Evolutionary conservation across 2,888 invertebrate genomes (phyloP), one percentile per base, ranked within the genome.

Genomic region (Meganola albula): DNA sequence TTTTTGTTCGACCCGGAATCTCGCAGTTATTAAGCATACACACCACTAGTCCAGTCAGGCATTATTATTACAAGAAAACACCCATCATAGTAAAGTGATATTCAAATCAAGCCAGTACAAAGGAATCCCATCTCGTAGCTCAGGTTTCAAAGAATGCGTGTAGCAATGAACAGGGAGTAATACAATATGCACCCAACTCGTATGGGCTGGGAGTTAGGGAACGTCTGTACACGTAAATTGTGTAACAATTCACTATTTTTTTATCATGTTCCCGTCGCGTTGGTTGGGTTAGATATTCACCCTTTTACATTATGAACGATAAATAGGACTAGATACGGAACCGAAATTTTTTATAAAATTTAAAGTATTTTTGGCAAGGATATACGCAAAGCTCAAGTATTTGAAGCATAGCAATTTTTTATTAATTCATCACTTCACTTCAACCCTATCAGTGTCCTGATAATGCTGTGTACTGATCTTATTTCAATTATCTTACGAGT

Each of bases 21-120:
- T n/a, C n/a, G n/a, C n/a, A n/a, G 16, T 16, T 16, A 16, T 6
- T 5, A 16, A 16, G 20, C 20, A n/a, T n/a, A 20, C 3, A 20
- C 8, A 3, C 8, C 8, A 20, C 20, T n/a, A n/a, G n/a, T n/a
- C n/a, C n/a, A n/a, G n/a, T n/a, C n/a, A n/a, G 3, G 44, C 37
- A 44, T 49, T 62, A 62, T 61, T 64, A 70, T 70, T 69, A 70
- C 72, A 57, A 63, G 58, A 62, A 53, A 60, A 62, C 60, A 58
- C 67, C 68, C 68, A 70, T 74, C 73, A 67, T 64, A 74, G 74
- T 74, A 70, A 69, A 71, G 74, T 71, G 72, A 80, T 80, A 84
- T 82, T 84, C 74, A 82, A 80, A 82, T 80, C 64, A 65, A 67
- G 64, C 59, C 61, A 60, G 65, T 72, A 80, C 78, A 83, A 82